Percentiles rank a stretch among this genome's conserved stretches.
phyloP scores from a whole-genome alignment of 1,140 invertebrate genomes.

The Tetraneura akinire region DNA sequence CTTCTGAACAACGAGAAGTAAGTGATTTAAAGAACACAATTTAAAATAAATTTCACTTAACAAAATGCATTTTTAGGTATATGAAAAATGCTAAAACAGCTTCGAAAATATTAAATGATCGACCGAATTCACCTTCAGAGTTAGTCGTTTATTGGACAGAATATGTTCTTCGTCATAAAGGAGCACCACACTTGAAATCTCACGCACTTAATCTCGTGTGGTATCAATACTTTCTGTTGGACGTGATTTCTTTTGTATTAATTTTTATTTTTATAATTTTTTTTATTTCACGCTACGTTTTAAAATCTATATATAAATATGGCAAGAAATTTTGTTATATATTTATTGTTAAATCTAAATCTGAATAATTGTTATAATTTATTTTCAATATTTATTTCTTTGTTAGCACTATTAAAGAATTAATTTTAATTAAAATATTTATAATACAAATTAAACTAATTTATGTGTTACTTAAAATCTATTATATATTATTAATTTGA shows the following conservation, averaged over 20 bases:
- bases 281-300: background rate
- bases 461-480: background rate
- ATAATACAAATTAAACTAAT: too few species aligned
- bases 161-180: slow-evolving; percentile 54
- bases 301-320: background rate
- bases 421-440: background rate
- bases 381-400: background rate
- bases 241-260: slow-evolving; percentile 48
- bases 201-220: slow-evolving; percentile 53
- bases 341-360: background rate
- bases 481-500: background rate
- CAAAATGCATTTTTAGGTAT: background rate
- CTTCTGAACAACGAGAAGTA: slow-evolving; percentile 17
- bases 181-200: slow-evolving; percentile 50
- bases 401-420: background rate
- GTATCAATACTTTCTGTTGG: slow-evolving; percentile 54
- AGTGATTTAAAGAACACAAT: background rate
- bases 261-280: background rate
- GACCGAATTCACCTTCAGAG: slow-evolving; percentile 27
- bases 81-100: slow-evolving; percentile 9
- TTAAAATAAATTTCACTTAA: background rate
- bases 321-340: background rate
- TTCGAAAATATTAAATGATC: slow-evolving; percentile 54
- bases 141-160: slow-evolving; percentile 53
- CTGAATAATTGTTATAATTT: background rate